These are phyloP conservation scores for Notolepis coatsorum DNA, from an alignment of 2,797 vertebrate genomes.

Conservation along the genomic window DNA sequence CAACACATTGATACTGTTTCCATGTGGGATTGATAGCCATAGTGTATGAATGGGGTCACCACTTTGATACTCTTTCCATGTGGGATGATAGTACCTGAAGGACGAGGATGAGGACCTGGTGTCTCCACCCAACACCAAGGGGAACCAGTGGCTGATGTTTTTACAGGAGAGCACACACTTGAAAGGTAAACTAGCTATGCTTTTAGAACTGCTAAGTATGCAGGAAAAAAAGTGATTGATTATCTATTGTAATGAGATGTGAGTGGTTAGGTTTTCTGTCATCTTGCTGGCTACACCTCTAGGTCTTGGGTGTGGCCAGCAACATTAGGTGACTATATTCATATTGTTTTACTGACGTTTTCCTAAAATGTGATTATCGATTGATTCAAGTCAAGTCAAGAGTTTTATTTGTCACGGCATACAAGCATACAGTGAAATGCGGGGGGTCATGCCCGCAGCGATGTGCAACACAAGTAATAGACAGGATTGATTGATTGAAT, in stretches of 20 bases:
- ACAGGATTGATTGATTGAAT: background rate
- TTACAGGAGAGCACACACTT: constrained; percentile 89
- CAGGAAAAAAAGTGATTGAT: background rate
- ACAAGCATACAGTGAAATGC: too few relatives aligned
- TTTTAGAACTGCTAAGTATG: background rate
- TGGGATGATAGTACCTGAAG: constrained; percentile 94
- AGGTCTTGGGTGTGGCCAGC: too few relatives aligned
- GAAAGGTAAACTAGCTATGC: constrained; percentile 82
- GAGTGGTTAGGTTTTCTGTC: background rate
- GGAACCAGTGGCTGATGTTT: constrained; percentile 97
- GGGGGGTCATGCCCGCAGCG: too few relatives aligned
- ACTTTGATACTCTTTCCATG: too few relatives aligned
- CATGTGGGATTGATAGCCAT: too few relatives aligned
- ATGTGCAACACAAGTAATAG: background rate
- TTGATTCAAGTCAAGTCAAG: too few relatives aligned
- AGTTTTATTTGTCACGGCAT: too few relatives aligned
- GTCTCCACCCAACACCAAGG: constrained; percentile 93
- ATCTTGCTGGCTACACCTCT: too few relatives aligned
- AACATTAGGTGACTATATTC: too few relatives aligned
- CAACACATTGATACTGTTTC: too few relatives aligned
- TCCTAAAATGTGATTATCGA: background rate
- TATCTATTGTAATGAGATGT: background rate
- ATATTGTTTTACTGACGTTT: background rate
- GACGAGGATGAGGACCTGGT: constrained; percentile 97
- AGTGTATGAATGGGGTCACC: background rate